Evolutionary conservation across 1,140 invertebrate species (phyloP), one percentile per base, ranked within the genome.

Genomic region (Melitaea cinxia): DNA sequence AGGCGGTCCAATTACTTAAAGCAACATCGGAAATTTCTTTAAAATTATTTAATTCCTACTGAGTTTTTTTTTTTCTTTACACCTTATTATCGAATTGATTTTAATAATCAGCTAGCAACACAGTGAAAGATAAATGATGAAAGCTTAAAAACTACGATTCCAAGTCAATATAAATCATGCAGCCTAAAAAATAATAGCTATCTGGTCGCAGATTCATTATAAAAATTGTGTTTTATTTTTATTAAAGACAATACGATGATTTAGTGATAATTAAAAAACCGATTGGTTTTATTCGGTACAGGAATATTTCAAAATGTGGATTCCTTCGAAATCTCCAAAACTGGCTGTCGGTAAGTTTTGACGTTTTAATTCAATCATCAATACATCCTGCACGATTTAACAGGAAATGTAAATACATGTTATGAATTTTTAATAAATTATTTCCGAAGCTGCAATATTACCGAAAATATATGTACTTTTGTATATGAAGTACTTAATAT

Each of bases 281-380:
- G 33, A 53, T 60, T 54, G 19, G 4, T 58, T 47, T 30, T 54
- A 50, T 52, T 59, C 65, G 14, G 60, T 30, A 6, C 15, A n/a
- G 39, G 14, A 30, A 35, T 26, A 37, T 28, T 33, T 1, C 50
- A 84, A 77, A 70, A 89, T 89, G 87, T 89, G 87, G 87, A 82
- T 87, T 71, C 82, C 87, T 49, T 78, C 79, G 21, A 89, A 89
- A 78, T 75, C 82, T 68, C 70, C 83, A 12, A 89, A 89, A 80
- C 60, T 89, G 70, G 85, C 77, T 49, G 85, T 89, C 75, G 85
- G 87, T 89, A 80, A 89, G 87, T 81, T n/a, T 75, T 73, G 70
- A 75, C 73, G 58, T 80, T 81, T 77, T 70, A 63, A 76, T 77
- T 82, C 71, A 72, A 78, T 86, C 77, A 75, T 64, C 78, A 82